Evolutionary conservation across 2,797 vertebrate species (phyloP).

Genomic region (Sibirionetta formosa): DNA sequence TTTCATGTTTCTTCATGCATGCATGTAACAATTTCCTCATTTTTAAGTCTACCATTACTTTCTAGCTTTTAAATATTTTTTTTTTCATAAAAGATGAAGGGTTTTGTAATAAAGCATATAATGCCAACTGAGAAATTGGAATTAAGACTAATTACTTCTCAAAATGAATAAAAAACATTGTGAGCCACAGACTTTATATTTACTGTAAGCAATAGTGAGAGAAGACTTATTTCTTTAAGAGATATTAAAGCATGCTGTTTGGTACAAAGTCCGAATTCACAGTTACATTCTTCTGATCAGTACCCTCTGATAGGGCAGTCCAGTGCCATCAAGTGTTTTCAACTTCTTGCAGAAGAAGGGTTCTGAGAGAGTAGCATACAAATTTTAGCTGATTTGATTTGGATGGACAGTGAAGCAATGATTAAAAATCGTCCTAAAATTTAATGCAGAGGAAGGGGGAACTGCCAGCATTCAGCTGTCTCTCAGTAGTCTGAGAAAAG

Average conservation of each 20-base stretch:
- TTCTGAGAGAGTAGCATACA: neutral
- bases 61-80: neutral
- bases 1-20: neutral
- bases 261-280: neutral
- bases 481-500: neutral
- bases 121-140: neutral
- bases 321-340: neutral
- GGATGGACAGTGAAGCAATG: neutral
- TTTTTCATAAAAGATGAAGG: neutral
- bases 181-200: neutral
- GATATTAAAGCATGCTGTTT: neutral
- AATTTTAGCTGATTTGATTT: neutral
- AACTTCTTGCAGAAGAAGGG: neutral
- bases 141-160: neutral
- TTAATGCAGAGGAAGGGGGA: neutral
- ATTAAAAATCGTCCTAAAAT: neutral
- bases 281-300: neutral
- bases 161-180: neutral
- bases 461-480: neutral
- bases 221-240: neutral
- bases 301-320: neutral
- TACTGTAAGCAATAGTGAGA: neutral
- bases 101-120: neutral
- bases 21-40: neutral
- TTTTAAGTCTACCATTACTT: neutral